Base-by-base conservation (phyloP, 2,888 invertebrate genomes). In the Busseola fusca region DNA sequence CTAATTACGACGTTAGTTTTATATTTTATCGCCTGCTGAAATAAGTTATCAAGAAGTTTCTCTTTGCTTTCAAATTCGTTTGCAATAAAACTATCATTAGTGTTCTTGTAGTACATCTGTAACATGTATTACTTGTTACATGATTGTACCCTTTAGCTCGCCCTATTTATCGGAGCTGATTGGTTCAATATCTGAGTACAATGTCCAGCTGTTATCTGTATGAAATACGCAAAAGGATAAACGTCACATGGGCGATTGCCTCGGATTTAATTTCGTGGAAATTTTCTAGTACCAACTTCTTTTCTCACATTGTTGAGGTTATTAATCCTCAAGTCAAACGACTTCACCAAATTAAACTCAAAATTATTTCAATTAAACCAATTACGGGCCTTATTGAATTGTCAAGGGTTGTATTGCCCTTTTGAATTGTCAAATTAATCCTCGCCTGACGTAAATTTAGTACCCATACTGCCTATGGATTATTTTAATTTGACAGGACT, bases 161-260 rank as follows among this genome's bases (percentile, higher is more conserved):
- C 54, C 27, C 42, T 66, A 37, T 56, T 65, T 72, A 78, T 80
- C 66, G 16, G 12, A 37, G 54, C 16, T 18, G 65, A 66, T 78
- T 64, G 56, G 10, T 66, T 40, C 56, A 64, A 30, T 78, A 80
- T 73, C 69, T 57, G 30, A 73, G 79, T 69, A 69, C 83, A 80
- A 80, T 52, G 82, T 82, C 74, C 79, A 69, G n/a, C 4, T 63
- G 45, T 65, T 82, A 72, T 81, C 70, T 58, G 12, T 54, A 12
- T 58, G 7, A 45, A 25, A 58, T 64, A 64, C 58, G 37, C 72
- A 81, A 62, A 58, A 56, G 58, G 72, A 72, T 78, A 18, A 40
- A 34, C 54, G 48, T 50, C 25, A 54, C 25, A 37, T 27, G 48
- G 14, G 14, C 30, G 1, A 37, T 27, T 7, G 1, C 50, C 18